A percentile compares a stretch with the other conserved stretches of the same genome.
phyloP scores from a whole-genome alignment of 2,797 vertebrate genomes.

The Allochrocebus solatus region DNA sequence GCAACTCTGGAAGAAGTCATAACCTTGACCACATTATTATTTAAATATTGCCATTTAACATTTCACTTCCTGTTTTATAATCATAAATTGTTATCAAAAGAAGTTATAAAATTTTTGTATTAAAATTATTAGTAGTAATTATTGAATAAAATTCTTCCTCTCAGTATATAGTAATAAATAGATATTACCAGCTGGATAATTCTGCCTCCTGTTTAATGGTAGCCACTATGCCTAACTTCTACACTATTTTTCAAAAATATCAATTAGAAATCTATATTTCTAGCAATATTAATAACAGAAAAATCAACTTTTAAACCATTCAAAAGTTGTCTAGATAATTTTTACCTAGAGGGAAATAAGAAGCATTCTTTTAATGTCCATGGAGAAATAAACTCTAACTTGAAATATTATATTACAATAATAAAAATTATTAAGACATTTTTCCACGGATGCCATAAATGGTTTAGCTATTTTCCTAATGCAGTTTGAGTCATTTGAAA shows the following conservation, averaged over 20 bases:
- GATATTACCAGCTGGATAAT: not conserved
- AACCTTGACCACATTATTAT: not conserved
- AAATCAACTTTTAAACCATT: not conserved
- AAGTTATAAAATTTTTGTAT: not conserved
- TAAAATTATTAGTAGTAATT: not conserved
- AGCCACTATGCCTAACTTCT: not conserved
- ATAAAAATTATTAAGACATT: not conserved
- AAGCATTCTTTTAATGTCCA: not conserved
- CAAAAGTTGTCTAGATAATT: slow-evolving; percentile 8
- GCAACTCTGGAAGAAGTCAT: not conserved
- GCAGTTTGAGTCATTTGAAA: slow-evolving; percentile 50
- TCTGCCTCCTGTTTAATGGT: not conserved
- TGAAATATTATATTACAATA: slow-evolving; percentile 49
- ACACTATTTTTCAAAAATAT: not conserved
- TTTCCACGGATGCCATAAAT: not conserved
- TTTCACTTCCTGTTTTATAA: not conserved
- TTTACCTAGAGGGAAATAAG: slow-evolving; percentile 22
- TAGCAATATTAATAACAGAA: not conserved
- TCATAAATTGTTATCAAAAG: not conserved
- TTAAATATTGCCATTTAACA: slow-evolving; percentile 8
- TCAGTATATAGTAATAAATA: not conserved
- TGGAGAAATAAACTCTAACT: slow-evolving; percentile 33
- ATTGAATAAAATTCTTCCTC: not conserved
- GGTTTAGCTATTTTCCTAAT: slow-evolving; percentile 56
- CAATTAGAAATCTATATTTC: not conserved